These are phyloP conservation scores for Drosophila affinis DNA, from an alignment of 2,888 invertebrate genomes.

Conservation along the genomic window DNA sequence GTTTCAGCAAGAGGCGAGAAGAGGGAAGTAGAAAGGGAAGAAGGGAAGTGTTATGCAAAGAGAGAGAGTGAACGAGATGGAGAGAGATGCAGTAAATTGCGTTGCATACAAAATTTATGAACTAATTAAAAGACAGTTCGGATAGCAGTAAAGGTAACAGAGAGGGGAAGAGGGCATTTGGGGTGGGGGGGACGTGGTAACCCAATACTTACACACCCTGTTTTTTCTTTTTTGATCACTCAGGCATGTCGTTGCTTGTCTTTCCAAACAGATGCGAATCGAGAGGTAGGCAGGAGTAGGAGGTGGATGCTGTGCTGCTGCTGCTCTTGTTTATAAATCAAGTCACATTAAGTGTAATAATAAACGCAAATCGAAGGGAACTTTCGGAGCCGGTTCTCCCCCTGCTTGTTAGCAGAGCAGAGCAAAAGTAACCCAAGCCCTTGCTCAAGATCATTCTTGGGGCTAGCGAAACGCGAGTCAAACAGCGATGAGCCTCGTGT, in stretches of 20 bases:
- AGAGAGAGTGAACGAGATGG: background rate
- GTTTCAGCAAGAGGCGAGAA: background rate
- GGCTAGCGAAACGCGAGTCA: no score
- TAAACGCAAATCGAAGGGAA: slow-evolving; percentile 64
- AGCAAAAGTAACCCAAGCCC: background rate
- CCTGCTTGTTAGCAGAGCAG: background rate
- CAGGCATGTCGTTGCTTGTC: slow-evolving; percentile 47
- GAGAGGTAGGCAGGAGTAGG: background rate
- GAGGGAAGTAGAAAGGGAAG: slow-evolving; percentile 4
- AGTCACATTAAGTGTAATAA: slow-evolving; percentile 80
- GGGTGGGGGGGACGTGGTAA: slow-evolving; percentile 45
- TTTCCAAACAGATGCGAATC: slow-evolving; percentile 62
- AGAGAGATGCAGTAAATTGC: slow-evolving; percentile 32
- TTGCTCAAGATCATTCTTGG: no score
- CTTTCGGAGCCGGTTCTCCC: slow-evolving; percentile 39
- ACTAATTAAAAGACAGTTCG: slow-evolving; percentile 58
- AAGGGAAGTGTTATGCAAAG: slow-evolving; percentile 13
- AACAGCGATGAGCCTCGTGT: no score
- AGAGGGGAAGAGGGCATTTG: background rate
- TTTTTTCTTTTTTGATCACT: slow-evolving; percentile 29
- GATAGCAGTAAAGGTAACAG: slow-evolving; percentile 21
- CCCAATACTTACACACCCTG: slow-evolving; percentile 55
- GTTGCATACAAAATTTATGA: slow-evolving; percentile 43
- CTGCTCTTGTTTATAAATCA: slow-evolving; percentile 74
- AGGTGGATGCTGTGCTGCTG: slow-evolving; percentile 48